These are phyloP conservation scores for Amblyopsis hoosieri DNA, from an alignment of 2,797 vertebrate genomes.

Conservation along the genomic window DNA sequence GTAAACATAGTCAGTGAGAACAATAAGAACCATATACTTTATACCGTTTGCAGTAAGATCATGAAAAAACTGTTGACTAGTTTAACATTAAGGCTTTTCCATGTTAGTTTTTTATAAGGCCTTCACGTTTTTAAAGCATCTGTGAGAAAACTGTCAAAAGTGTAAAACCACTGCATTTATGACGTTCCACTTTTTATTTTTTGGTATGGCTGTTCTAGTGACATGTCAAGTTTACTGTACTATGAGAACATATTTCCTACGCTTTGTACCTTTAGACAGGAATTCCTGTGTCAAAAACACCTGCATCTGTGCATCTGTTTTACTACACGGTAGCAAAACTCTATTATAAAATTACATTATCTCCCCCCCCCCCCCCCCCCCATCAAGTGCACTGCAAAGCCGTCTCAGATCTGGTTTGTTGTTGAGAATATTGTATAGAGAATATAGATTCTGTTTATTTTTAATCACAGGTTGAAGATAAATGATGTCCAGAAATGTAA, in stretches of 20 bases:
- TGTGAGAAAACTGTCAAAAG: no score
- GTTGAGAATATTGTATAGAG: conserved; percentile 14
- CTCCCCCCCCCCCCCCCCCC: conserved; percentile 1
- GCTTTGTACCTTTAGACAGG: conserved; percentile 56
- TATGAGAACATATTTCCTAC: conserved; percentile 61
- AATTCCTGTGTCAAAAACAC: conserved; percentile 26
- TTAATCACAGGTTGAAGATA: conserved; percentile 26
- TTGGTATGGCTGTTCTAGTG: conserved; percentile 12
- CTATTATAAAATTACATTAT: conserved; percentile 44
- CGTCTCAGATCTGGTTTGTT: conserved; percentile 36
- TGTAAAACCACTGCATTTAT: no score
- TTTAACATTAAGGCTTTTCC: no score
- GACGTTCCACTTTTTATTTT: not conserved
- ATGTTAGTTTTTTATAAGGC: no score
- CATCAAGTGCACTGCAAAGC: conserved; percentile 45
- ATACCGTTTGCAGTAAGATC: conserved; percentile 18
- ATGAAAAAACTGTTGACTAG: no score
- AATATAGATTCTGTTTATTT: conserved; percentile 25
- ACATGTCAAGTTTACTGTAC: conserved; percentile 6
- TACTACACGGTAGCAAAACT: conserved; percentile 74
- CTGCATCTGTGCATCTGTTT: conserved; percentile 25
- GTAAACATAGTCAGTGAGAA: not conserved
- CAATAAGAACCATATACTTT: conserved; percentile 9
- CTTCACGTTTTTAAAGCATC: no score
- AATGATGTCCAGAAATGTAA: conserved; percentile 50